phyloP scores from a whole-genome alignment of 2,888 invertebrate genomes.

The Yponomeuta sedellus region DNA sequence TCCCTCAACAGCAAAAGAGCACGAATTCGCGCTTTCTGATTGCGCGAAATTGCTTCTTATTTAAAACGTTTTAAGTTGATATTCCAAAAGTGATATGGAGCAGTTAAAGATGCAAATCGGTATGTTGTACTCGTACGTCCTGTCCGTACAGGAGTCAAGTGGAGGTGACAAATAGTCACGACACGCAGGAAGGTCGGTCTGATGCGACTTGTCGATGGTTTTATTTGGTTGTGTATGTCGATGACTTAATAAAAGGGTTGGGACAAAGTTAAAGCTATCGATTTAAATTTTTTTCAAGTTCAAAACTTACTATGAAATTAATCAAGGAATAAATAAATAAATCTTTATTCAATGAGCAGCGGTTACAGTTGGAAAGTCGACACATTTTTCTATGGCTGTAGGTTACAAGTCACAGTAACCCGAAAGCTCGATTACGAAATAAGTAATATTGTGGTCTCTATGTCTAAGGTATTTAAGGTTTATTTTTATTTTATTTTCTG shows the following conservation, averaged over 20 bases:
- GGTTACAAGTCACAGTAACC: too few species aligned
- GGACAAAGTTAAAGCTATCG: constrained; percentile 18
- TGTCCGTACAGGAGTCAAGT: constrained; percentile 70
- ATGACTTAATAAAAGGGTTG: constrained; percentile 69
- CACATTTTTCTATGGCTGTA: too few species aligned
- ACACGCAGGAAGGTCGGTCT: constrained; percentile 61
- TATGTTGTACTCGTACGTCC: constrained; percentile 45
- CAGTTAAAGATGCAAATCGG: constrained; percentile 61
- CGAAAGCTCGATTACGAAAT: too few species aligned
- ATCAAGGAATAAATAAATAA: too few species aligned
- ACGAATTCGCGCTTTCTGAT: constrained; percentile 19
- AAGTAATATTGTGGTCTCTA: too few species aligned
- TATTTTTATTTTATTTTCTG: too few species aligned
- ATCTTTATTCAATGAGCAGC: too few species aligned
- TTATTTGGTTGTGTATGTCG: constrained; percentile 54
- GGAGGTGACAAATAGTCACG: constrained; percentile 75
- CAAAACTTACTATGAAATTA: too few species aligned
- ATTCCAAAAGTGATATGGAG: background rate
- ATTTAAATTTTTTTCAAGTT: background rate
- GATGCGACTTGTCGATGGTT: constrained; percentile 65
- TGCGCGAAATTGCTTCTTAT: background rate
- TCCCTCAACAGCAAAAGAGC: constrained; percentile 22
- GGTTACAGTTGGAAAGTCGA: too few species aligned
- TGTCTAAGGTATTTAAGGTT: too few species aligned
- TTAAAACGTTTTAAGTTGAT: background rate